These are phyloP conservation scores for Zapornia atra DNA, from an alignment of 2,113 vertebrate species.

Conservation along the genomic window DNA sequence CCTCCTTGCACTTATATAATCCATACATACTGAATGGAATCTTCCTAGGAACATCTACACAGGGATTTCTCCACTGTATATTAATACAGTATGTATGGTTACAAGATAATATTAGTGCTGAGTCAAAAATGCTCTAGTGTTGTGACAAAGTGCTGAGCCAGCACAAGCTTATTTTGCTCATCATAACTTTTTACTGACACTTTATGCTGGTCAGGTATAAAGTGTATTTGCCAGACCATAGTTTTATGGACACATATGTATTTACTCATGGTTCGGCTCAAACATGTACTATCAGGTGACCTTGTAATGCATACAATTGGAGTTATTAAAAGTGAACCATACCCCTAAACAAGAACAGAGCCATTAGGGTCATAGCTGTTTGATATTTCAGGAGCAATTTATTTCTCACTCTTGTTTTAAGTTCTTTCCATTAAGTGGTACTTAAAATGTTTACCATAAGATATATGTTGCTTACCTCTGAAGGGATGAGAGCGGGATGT, in stretches of 20 bases:
- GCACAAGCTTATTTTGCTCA: not conserved
- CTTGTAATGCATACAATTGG: fast-evolving
- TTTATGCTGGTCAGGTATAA: not conserved
- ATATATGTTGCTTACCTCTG: not conserved
- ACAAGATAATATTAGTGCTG: not conserved
- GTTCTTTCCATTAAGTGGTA: not conserved
- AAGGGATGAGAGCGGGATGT: not conserved
- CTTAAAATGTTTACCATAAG: not conserved
- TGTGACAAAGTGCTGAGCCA: not conserved
- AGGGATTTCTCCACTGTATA: not conserved
- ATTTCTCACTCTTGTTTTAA: not conserved
- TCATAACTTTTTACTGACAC: not conserved
- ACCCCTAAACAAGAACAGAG: not conserved
- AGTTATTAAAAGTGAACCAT: not conserved
- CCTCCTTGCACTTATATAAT: not conserved
- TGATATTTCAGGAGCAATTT: not conserved
- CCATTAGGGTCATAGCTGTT: not conserved
- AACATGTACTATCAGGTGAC: not conserved
- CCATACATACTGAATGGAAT: not conserved
- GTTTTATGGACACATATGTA: not conserved
- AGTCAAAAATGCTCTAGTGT: not conserved
- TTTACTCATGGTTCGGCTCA: not conserved
- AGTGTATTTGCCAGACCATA: not conserved
- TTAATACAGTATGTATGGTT: not conserved
- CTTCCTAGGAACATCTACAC: too few species aligned